Evolutionary conservation across 2,888 invertebrate genomes (phyloP).

Genomic region (Gari tellinella): DNA sequence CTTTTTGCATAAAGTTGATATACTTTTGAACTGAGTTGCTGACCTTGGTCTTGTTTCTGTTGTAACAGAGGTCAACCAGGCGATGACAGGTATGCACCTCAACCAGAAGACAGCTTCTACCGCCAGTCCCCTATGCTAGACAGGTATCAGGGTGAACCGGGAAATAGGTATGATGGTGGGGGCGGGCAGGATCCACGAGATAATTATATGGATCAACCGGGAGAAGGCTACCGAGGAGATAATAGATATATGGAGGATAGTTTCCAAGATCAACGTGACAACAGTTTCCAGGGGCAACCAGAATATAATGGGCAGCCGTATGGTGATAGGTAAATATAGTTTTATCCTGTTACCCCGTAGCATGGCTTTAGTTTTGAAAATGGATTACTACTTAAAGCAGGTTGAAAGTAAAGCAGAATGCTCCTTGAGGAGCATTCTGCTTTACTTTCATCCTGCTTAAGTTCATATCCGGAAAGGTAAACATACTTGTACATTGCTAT

Average conservation of each 20-base stretch:
- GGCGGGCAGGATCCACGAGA: slow-evolving; percentile 52
- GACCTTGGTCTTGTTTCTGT: too few species aligned
- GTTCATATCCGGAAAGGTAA: too few species aligned
- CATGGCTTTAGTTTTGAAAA: too few species aligned
- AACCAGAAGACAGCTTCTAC: slow-evolving; percentile 57
- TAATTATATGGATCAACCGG: slow-evolving; percentile 59
- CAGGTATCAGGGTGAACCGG: slow-evolving; percentile 3
- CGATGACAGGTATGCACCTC: slow-evolving; percentile 12
- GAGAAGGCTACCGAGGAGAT: slow-evolving; percentile 42
- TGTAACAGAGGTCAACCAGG: too few species aligned
- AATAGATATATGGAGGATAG: slow-evolving; percentile 34
- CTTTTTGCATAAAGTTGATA: too few species aligned
- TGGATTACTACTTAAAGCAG: too few species aligned
- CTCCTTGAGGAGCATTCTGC: too few species aligned
- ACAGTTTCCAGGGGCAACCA: slow-evolving; percentile 51
- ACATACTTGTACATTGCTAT: too few species aligned
- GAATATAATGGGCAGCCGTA: slow-evolving; percentile 34
- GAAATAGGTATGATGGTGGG: slow-evolving; percentile 41
- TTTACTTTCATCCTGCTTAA: too few species aligned
- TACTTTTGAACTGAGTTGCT: too few species aligned
- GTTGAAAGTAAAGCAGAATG: too few species aligned
- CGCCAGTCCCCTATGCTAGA: slow-evolving; percentile 53
- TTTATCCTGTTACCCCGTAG: too few species aligned
- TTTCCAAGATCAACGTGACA: slow-evolving; percentile 50
- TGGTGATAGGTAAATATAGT: slow-evolving; percentile 13